Evolutionary conservation across 1,140 invertebrate genomes (phyloP), one percentile per base, ranked within the genome.

Genomic region (Coelopa frigida): DNA sequence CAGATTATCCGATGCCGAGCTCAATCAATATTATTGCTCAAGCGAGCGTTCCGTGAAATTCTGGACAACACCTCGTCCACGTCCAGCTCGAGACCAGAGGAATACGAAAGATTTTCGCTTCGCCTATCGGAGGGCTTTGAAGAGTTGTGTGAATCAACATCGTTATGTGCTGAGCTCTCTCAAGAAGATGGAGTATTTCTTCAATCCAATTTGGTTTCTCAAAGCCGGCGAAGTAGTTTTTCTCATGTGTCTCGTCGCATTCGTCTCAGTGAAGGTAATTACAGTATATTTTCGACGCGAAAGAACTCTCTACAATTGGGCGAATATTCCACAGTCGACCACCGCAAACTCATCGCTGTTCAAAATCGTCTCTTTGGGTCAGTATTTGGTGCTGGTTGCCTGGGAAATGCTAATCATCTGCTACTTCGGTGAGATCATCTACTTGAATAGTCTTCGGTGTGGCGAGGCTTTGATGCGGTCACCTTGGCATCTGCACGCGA

Each of bases 381-480:
- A 66, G 33, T 66, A 66, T 40, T 12, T 63, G 21, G 32, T 61
- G 0, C 42, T 66, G 10, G 60, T 59, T 4, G 44, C 57, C 2
- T 59, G 50, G 20, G 62, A 66, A 37, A 46, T 67, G 3, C 58
- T 66, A 7, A 63, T 66, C 18, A 66, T 64, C 27, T 66, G 60
- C 26, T 67, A 67, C 42, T 64, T 59, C 23, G 57, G 61, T 7
- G 63, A 67, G 17, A 21, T 64, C 2, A 48, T 67, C 12, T 61
- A 54, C 39, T 50, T 61, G 24, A 61, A 64, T 20, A 67, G 63
- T 12, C 58, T 58, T 14, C 57, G 64, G 4, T 63, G 62, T 21
- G 63, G 61, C 0, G 61, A 61, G 22, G 59, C 62, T 15, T 40
- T 66, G 0, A 52, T 59, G 44, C 48, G 62, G 6, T 61, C 59